Base-by-base conservation (phyloP, 2,888 invertebrate genomes). In the Plagiodera versicolora region DNA sequence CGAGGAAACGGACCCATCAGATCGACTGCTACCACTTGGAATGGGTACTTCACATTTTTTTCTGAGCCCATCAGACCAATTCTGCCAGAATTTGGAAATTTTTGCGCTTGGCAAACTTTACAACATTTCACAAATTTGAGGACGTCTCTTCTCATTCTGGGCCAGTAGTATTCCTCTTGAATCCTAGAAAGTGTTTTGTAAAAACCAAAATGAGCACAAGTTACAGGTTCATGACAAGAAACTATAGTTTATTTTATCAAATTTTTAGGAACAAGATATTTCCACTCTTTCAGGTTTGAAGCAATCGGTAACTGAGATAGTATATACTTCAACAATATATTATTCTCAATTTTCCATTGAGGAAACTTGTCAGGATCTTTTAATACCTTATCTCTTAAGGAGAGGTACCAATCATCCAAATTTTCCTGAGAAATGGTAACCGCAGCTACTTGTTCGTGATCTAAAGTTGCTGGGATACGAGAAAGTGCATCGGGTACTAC, bases 21-120 rank as follows among this genome's bases (percentile, higher is more conserved):
- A 55, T 70, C 68, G 6, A 61, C 17, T 10, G 63, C 58, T 2
- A 70, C 52, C 4, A 66, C n/a, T 59, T 70, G 66, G 30, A 55
- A 70, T 14, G 67, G 67, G 53, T 50, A 65, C 11, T 46, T 24
- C 1, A 64, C 64, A n/a, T 35, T 51, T 28, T 64, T 67, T 57
- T 59, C 59, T 9, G 28, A 39, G 17, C 68, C 69, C 67, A 70
- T 68, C n/a, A 67, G 46, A 35, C 69, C 67, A 4, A 65, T 30
- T 39, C 58, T 59, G 9, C 50, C 48, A 1, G 16, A 30, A 52
- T 64, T 64, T 11, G 53, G 45, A 5, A 56, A 19, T 50, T 69
- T 70, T 47, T 70, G 64, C n/a, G 65, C 60, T 9, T 58, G 62
- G 56, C 70, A 70, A 8, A 58, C 58, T 53, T 50, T 46, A 57